phyloP scores from a whole-genome alignment of 1,140 invertebrate species.

The Babylonia areolata region DNA sequence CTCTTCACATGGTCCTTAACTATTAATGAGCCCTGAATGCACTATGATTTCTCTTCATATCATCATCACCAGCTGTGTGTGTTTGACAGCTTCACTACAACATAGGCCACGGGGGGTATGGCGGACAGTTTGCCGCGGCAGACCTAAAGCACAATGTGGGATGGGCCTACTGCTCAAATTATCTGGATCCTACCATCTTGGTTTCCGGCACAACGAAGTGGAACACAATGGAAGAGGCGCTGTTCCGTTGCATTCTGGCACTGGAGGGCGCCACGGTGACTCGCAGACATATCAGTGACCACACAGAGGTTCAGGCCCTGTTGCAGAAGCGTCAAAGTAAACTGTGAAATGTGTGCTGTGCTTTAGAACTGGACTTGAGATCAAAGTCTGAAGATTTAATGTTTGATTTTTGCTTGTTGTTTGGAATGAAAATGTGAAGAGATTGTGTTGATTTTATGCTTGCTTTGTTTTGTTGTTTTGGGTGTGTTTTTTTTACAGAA shows the following conservation, averaged over 20 bases:
- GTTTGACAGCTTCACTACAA: conserved; percentile 55
- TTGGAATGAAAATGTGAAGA: no score
- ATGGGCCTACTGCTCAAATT: conserved; percentile 64
- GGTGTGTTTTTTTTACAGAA: no score
- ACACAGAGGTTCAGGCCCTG: conserved; percentile 15
- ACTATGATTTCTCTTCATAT: no score
- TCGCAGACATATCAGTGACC: conserved; percentile 8
- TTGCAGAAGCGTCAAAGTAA: conserved; percentile 4
- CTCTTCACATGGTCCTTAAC: no score
- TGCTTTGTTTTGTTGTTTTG: no score
- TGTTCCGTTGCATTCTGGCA: conserved; percentile 56
- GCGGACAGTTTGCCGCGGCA: conserved; percentile 64
- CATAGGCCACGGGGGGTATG: conserved; percentile 67
- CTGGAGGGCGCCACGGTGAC: conserved; percentile 48
- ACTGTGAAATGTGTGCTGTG: conserved; percentile 17
- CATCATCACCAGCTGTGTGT: background rate
- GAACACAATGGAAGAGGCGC: conserved; percentile 46
- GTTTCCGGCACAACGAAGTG: conserved; percentile 46
- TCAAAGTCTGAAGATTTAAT: no score
- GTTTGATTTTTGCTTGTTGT: no score
- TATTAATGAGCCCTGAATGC: no score
- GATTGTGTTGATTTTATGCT: no score
- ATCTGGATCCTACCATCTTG: conserved; percentile 49
- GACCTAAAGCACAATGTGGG: conserved; percentile 62
- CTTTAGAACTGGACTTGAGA: no score